These are phyloP conservation scores for Liopterus haemorrhoidalis DNA, from an alignment of 2,888 invertebrate species.

Conservation along the genomic window DNA sequence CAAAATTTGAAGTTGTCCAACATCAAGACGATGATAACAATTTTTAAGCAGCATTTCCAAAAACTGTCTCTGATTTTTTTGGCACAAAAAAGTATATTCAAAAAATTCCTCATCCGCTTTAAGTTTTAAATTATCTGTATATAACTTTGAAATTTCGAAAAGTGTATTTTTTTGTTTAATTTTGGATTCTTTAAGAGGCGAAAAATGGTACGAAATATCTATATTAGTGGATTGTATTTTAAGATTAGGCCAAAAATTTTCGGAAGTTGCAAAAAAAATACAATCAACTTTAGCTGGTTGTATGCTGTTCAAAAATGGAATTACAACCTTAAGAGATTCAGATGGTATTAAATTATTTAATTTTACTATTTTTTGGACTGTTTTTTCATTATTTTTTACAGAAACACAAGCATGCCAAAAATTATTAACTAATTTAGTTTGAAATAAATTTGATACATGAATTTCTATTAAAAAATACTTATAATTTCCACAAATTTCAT, in stretches of 20 bases:
- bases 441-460: slow-evolving; percentile 36
- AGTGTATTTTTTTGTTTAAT: slow-evolving; percentile 17
- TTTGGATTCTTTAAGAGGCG: slow-evolving; percentile 26
- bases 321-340: slow-evolving; percentile 30
- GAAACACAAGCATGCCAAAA: slow-evolving; percentile 36
- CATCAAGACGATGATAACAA: slow-evolving; percentile 38
- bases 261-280: slow-evolving; percentile 31
- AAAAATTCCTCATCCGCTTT: slow-evolving; percentile 18
- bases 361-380: slow-evolving; percentile 28
- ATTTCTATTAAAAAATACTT: slow-evolving; percentile 38
- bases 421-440: slow-evolving; percentile 33
- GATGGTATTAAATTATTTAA: slow-evolving; percentile 26
- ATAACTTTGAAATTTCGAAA: slow-evolving; percentile 29
- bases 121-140: slow-evolving; percentile 25
- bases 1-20: slow-evolving; percentile 31
- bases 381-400: slow-evolving; percentile 25
- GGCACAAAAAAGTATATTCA: slow-evolving; percentile 33
- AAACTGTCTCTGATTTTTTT: slow-evolving; percentile 32
- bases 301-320: slow-evolving; percentile 35
- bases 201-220: slow-evolving; percentile 41
- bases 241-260: slow-evolving; percentile 30
- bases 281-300: slow-evolving; percentile 33
- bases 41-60: slow-evolving; percentile 36
- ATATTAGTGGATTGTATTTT: slow-evolving; percentile 33
- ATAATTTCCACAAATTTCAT: slow-evolving; percentile 8